Percentiles rank a stretch among this genome's conserved stretches.
These are phyloP conservation scores for Phasia obesa DNA, from an alignment of 2,888 invertebrate species.

Conservation along the genomic window DNA sequence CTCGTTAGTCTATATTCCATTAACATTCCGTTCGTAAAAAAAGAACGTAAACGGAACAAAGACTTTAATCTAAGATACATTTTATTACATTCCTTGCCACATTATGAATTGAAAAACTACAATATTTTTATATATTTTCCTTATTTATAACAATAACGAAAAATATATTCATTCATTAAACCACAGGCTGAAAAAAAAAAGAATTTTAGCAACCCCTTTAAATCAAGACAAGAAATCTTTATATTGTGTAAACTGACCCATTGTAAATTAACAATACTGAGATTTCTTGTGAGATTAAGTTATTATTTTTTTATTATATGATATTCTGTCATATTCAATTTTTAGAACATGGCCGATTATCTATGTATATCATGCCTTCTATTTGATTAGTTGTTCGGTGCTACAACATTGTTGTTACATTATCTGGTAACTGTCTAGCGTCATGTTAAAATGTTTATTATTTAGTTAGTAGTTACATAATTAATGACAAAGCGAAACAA, in stretches of 20 bases:
- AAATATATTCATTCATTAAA: conserved; percentile 47
- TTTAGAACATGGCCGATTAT: conserved; percentile 43
- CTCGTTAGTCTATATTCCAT: conserved; percentile 60
- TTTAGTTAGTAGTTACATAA: no score
- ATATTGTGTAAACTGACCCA: conserved; percentile 31
- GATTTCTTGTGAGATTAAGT: conserved; percentile 7
- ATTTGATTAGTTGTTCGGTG: conserved; percentile 13
- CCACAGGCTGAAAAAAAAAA: conserved; percentile 42
- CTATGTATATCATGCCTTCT: neutral
- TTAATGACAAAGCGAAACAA: no score
- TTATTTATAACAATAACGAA: neutral
- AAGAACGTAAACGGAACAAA: conserved; percentile 69
- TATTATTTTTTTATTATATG: neutral
- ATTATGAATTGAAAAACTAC: conserved; percentile 45
- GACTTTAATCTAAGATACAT: conserved; percentile 6
- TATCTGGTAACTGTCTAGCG: no score
- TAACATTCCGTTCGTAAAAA: conserved; percentile 64
- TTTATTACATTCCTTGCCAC: conserved; percentile 35
- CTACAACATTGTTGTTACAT: conserved; percentile 22
- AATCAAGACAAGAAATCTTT: conserved; percentile 25
- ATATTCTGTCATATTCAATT: conserved; percentile 49
- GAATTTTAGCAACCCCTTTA: no score
- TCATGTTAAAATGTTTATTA: neutral
- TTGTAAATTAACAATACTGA: conserved; percentile 37
- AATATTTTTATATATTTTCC: neutral